phyloP scores from a whole-genome alignment of 2,113 vertebrate species.

The Rhea americana region DNA sequence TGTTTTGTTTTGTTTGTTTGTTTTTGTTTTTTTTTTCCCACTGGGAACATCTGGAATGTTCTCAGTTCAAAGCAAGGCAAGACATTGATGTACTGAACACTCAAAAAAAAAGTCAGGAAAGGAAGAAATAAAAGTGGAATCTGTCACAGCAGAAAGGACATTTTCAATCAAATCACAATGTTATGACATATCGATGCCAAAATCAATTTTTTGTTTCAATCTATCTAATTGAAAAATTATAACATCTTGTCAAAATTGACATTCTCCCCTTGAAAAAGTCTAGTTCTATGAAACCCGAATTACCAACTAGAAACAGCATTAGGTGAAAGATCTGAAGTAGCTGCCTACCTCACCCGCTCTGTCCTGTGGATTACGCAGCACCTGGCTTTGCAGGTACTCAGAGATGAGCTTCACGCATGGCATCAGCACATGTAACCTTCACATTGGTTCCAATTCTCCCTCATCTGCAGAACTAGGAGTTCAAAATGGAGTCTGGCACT shows the following conservation, averaged over 20 bases:
- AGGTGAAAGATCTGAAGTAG: neutral
- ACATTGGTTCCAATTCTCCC: neutral
- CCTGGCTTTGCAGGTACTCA: neutral
- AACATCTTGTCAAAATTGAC: constrained; percentile 6
- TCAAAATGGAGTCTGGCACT: neutral
- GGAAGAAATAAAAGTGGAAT: neutral
- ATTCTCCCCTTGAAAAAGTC: neutral
- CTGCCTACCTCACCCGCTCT: neutral
- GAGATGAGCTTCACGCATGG: neutral
- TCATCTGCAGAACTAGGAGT: neutral
- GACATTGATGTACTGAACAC: neutral
- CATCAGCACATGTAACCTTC: neutral
- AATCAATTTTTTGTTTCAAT: constrained; percentile 36
- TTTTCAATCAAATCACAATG: constrained; percentile 43
- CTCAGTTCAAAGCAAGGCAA: neutral
- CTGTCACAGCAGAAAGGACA: constrained; percentile 27
- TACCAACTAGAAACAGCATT: neutral
- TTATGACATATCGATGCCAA: constrained; percentile 27
- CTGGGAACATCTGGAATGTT: constrained; percentile 12
- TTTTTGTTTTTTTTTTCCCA: neutral
- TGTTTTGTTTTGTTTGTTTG: neutral
- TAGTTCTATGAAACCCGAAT: neutral
- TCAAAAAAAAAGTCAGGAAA: neutral
- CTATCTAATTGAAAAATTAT: constrained; percentile 40
- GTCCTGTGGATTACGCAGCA: neutral